These are phyloP conservation scores for Lordiphosa mommai DNA, from an alignment of 1,140 invertebrate genomes.

Conservation along the genomic window DNA sequence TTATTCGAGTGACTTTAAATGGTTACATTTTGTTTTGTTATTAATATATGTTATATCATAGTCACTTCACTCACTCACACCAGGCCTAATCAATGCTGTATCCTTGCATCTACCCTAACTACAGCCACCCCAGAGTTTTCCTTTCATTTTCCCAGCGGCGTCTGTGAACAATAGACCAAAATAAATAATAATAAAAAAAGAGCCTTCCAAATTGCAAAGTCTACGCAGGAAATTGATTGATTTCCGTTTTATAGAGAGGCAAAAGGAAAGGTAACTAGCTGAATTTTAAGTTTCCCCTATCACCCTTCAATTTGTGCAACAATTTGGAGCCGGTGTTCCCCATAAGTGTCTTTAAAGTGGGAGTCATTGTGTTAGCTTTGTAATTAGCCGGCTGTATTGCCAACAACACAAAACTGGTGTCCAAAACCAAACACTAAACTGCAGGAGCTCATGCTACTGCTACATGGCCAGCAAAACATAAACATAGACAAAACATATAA, in stretches of 20 bases:
- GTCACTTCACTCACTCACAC: no score
- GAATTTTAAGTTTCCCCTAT: no score
- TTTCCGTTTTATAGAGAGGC: constrained; percentile 37
- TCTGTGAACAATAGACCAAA: no score
- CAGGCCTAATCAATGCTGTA: no score
- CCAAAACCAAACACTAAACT: constrained; percentile 38
- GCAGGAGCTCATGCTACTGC: constrained; percentile 24
- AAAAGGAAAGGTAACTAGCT: constrained; percentile 15
- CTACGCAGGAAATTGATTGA: constrained; percentile 75
- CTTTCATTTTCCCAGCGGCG: no score
- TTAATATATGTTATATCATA: no score
- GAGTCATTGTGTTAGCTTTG: not conserved
- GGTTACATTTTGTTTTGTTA: no score
- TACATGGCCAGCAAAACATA: constrained; percentile 48
- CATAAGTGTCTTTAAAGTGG: not conserved
- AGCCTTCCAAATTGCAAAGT: constrained; percentile 35
- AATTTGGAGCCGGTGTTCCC: no score
- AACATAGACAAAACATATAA: constrained; percentile 49
- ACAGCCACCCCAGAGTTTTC: no score
- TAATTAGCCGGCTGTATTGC: not conserved
- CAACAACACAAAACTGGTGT: constrained; percentile 36
- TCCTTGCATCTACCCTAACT: no score
- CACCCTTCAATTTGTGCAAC: no score
- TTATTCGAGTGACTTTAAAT: no score
- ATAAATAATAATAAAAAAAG: constrained; percentile 11